Percentiles rank a stretch among this genome's conserved stretches.
phyloP scores from a whole-genome alignment of 1,140 invertebrate genomes.

The Pantala flavescens region DNA sequence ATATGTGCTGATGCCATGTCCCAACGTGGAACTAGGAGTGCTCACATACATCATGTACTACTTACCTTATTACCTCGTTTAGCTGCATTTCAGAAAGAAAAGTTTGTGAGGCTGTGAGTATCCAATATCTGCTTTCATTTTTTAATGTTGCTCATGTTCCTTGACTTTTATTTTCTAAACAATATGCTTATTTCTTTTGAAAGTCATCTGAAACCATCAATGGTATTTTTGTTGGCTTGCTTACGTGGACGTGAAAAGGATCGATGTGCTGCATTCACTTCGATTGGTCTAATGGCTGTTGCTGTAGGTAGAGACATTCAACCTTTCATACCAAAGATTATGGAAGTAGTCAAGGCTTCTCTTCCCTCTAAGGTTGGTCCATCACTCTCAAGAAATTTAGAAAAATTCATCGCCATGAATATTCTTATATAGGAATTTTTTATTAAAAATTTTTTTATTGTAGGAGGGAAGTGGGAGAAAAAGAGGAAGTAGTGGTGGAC shows the following conservation, averaged over 20 bases:
- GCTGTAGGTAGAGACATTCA: constrained; percentile 78
- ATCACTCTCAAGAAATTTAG: not conserved
- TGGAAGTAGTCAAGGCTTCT: constrained; percentile 71
- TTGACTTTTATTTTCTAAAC: not conserved
- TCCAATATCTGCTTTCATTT: not conserved
- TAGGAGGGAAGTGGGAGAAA: not conserved
- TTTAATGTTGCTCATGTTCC: not conserved
- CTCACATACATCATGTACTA: constrained; percentile 78
- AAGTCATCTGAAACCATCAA: constrained; percentile 64
- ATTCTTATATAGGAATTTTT: too few relatives aligned
- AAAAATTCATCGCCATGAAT: too few relatives aligned
- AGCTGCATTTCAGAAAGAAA: constrained; percentile 82
- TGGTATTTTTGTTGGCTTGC: constrained; percentile 65
- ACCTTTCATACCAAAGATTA: constrained; percentile 67
- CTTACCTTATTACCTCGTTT: constrained; percentile 83
- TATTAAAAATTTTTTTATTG: not conserved
- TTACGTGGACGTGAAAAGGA: constrained; percentile 72
- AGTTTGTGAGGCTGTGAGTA: constrained; percentile 51
- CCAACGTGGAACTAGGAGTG: constrained; percentile 60
- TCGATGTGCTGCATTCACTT: constrained; percentile 72
- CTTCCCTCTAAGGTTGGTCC: constrained; percentile 60
- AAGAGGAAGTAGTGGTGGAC: constrained; percentile 41
- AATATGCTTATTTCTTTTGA: constrained; percentile 21
- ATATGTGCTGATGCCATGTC: constrained; percentile 69
- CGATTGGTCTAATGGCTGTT: constrained; percentile 81